Percentiles rank a stretch among this genome's conserved stretches.
phyloP scores from a whole-genome alignment of 2,888 invertebrate species.

The Holacanthella duospinosa region DNA sequence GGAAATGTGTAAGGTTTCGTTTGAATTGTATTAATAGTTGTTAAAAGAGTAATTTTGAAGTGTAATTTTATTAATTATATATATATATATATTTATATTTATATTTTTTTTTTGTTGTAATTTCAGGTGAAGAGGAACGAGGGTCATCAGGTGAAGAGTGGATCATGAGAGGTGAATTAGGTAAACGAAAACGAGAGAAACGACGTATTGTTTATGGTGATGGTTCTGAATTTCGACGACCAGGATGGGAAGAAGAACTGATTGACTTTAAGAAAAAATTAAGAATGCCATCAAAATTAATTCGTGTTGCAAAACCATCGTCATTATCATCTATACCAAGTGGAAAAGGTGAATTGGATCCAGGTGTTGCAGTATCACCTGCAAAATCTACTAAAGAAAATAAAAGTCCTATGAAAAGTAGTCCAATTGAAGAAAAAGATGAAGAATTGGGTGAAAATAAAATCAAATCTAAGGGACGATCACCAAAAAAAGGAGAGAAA shows the following conservation, averaged over 20 bases:
- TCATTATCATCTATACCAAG: slow-evolving; percentile 49
- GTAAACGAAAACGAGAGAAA: slow-evolving; percentile 26
- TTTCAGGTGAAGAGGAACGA: slow-evolving; percentile 27
- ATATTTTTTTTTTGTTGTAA: background rate
- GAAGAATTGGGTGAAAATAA: slow-evolving; percentile 10
- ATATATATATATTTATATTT: background rate
- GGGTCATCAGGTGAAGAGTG: slow-evolving; percentile 37
- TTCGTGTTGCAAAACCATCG: slow-evolving; percentile 64
- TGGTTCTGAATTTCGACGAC: slow-evolving; percentile 57
- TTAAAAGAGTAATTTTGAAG: too few species aligned
- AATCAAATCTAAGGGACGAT: slow-evolving; percentile 38
- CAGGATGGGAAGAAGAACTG: slow-evolving; percentile 74
- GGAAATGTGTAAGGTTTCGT: too few species aligned
- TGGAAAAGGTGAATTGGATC: slow-evolving; percentile 7
- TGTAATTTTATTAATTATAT: too few species aligned
- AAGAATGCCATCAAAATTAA: slow-evolving; percentile 68
- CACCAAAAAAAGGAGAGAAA: slow-evolving; percentile 8
- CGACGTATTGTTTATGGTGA: slow-evolving; percentile 45
- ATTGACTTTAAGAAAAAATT: slow-evolving; percentile 70
- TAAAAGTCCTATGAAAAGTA: slow-evolving; percentile 20
- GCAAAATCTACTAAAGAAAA: slow-evolving; percentile 29
- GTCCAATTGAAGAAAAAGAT: slow-evolving; percentile 24
- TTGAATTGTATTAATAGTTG: too few species aligned
- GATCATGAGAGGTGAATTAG: slow-evolving; percentile 35
- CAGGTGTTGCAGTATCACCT: slow-evolving; percentile 11